Base-by-base conservation (phyloP, 2,113 vertebrate species). In the Seriola rivoliana region DNA sequence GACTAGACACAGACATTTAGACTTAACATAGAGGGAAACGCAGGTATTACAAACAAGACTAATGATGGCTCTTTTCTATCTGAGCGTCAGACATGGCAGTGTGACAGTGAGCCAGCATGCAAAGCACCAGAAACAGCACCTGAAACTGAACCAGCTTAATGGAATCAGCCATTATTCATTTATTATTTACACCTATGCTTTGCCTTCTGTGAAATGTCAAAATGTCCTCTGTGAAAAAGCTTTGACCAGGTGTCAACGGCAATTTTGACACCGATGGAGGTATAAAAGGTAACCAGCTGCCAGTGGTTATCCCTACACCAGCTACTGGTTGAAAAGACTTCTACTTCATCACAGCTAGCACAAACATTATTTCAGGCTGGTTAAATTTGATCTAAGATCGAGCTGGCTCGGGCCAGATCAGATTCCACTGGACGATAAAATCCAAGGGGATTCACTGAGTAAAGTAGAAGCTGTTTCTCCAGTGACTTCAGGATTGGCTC, bases 401-500 rank as follows among this genome's bases (percentile, higher is more conserved):
- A 36, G 25, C 25, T 0, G 1, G n/a, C 34, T 68, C 2, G 19
- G 44, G 25, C 17, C 6, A 50, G 21, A 66, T 32, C 32, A 54
- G n/a, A 71, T 44, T 32, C 2, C 23, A 34, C 3, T 29, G 4
- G 52, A 38, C 10, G 52, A 34, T 63, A 19, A 58, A 68, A 68
- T 46, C 58, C 13, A 21, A 54, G 36, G 12, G 57, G 58, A 72
- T 38, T 57, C 32, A 48, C 54, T 17, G 9, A 46, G n/a, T 5
- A 10, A 50, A 80, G 48, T 4, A 55, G 46, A 48, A 58, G 46
- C 16, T 44, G 64, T 72, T 50, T 72, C 65, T n/a, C 25, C 38
- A 54, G 29, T 46, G 66, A 70, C 63, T 80, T 80, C 4, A 46
- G n/a, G 5, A 81, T 58, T 42, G 34, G 52, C 50, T 66, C 4